phyloP scores from a whole-genome alignment of 2,797 vertebrate species.

The Protosalanx chinensis region DNA sequence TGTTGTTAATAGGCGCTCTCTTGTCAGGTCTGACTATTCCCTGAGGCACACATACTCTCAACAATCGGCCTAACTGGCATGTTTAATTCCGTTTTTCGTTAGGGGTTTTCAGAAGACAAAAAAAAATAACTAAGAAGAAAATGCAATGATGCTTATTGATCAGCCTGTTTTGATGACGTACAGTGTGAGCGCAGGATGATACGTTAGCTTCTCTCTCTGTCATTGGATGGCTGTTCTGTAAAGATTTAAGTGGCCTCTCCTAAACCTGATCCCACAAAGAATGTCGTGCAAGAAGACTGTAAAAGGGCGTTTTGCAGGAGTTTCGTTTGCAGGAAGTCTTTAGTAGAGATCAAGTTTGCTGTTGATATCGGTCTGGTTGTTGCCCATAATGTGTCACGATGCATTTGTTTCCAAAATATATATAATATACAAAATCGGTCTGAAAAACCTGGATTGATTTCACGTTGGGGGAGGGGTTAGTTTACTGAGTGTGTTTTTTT shows the following conservation, averaged over 20 bases:
- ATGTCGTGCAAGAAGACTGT: conserved; percentile 38
- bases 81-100: conserved; percentile 41
- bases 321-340: conserved; percentile 35
- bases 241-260: conserved; percentile 44
- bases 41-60: conserved; percentile 35
- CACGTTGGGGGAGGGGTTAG: conserved; percentile 34
- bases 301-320: conserved; percentile 21
- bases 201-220: conserved; percentile 49
- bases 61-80: conserved; percentile 51
- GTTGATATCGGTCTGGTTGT: conserved; percentile 33
- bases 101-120: background rate
- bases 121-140: conserved; percentile 47
- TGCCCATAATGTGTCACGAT: conserved; percentile 42
- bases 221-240: conserved; percentile 46
- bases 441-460: conserved; percentile 47
- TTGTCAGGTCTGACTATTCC: conserved; percentile 44
- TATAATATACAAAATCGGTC: conserved; percentile 4
- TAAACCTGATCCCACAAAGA: conserved; percentile 37
- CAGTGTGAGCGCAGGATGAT: conserved; percentile 42
- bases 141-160: conserved; percentile 49
- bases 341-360: conserved; percentile 14
- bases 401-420: conserved; percentile 30
- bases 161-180: conserved; percentile 37
- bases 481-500: conserved; percentile 14
- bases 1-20: conserved; percentile 45